Conservation (phyloP, 1,140 invertebrate species). For the Anoplolepis gracilipes region DNA sequence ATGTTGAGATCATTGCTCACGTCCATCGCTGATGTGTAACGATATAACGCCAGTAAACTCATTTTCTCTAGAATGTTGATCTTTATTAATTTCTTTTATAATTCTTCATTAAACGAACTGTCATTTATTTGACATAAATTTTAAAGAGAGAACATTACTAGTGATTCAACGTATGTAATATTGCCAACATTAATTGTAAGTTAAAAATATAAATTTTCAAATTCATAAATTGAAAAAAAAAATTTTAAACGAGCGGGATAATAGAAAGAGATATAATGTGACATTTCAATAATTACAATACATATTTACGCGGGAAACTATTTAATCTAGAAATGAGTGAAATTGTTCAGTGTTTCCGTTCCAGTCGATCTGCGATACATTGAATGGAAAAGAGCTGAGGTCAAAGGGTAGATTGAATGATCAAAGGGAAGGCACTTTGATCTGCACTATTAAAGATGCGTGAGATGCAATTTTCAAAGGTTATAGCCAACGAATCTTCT, state of each 20-base stretch:
- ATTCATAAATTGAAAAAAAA: not conserved
- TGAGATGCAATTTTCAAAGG: slow-evolving; percentile 36
- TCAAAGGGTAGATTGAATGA: slow-evolving; percentile 41
- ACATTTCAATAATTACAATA: not conserved
- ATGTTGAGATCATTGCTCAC: slow-evolving; percentile 47
- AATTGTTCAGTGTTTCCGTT: slow-evolving; percentile 26
- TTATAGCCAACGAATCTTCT: slow-evolving; percentile 15
- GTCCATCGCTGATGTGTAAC: not conserved
- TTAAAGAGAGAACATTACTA: not conserved
- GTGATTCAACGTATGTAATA: not conserved
- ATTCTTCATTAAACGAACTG: not conserved
- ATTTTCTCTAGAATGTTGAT: not conserved
- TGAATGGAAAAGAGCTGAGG: slow-evolving; percentile 4
- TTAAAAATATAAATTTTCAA: not conserved
- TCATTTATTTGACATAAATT: not conserved
- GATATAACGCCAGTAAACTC: slow-evolving; percentile 2
- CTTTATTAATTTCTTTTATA: not conserved
- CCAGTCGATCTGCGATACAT: slow-evolving; percentile 18
- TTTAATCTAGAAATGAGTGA: slow-evolving; percentile 23
- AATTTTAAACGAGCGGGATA: not conserved
- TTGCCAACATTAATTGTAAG: not conserved
- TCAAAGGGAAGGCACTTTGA: slow-evolving; percentile 45
- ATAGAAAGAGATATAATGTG: not conserved
- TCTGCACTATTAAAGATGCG: slow-evolving; percentile 42
- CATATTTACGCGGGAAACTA: not conserved